Evolutionary conservation across 2,888 invertebrate species (phyloP).

Genomic region (Cerceris ruficornis): DNA sequence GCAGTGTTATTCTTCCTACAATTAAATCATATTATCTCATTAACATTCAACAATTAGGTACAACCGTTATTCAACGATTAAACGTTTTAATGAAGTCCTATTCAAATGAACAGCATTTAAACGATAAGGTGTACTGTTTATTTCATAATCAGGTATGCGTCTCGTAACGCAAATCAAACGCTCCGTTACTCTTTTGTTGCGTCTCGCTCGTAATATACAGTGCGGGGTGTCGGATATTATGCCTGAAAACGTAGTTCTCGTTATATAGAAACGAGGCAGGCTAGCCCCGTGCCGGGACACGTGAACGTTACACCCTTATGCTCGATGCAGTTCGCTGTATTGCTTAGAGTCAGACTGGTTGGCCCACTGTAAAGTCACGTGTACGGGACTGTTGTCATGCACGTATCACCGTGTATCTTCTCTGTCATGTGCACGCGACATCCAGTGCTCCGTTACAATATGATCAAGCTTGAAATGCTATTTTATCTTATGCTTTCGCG

Average conservation of each 20-base stretch:
- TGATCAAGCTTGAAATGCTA: constrained; percentile 34
- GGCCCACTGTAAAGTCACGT: constrained; percentile 65
- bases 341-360: constrained; percentile 44
- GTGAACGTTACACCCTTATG: constrained; percentile 62
- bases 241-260: constrained; percentile 25
- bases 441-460: constrained; percentile 44
- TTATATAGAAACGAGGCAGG: constrained; percentile 28
- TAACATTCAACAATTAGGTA: no score
- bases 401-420: constrained; percentile 51
- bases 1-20: no score
- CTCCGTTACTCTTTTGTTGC: constrained; percentile 10
- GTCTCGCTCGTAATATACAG: constrained; percentile 12
- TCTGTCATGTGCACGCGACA: constrained; percentile 68
- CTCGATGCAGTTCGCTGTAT: constrained; percentile 20
- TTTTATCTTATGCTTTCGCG: constrained; percentile 14
- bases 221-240: constrained; percentile 4
- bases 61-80: no score
- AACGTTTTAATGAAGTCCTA: no score
- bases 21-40: no score
- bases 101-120: no score
- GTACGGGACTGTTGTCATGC: constrained; percentile 65
- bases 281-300: constrained; percentile 68
- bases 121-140: not conserved
- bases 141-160: constrained; percentile 11
- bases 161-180: constrained; percentile 18